Evolutionary conservation across 2,113 vertebrate genomes (phyloP), one percentile per base, ranked within the genome.

Genomic region (Cepphus grylle): DNA sequence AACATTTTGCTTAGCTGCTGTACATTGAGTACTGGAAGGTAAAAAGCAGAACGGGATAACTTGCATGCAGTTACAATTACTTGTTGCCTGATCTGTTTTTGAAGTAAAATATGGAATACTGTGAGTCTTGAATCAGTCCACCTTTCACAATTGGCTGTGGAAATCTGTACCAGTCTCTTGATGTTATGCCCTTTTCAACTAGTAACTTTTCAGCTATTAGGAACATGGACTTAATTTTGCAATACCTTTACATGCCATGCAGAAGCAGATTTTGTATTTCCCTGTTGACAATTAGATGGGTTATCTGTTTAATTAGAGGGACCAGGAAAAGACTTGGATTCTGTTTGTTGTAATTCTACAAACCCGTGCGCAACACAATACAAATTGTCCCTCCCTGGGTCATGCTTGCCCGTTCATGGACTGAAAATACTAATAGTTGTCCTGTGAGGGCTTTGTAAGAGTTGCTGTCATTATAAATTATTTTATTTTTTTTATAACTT

Each of bases 341-440:
- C 49, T 82, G 2, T 71, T 62, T 30, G 40, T 34, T 3, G 0
- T 42, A 77, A 19, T 49, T 93, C 10, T 50, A 20, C 74, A 74
- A 42, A 52, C 3, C 9, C 0, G 0, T 17, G 17, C 81, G 38
- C 66, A 77, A 2, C 2, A 2, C 0, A 0, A 59, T 63, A 34
- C 14, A 71, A 56, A 29, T 36, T 49, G 12, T 66, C 16, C n/a
- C 38, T 86, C 17, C 11, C 26, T 74, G 7, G 55, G 25, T 55
- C 25, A 1, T 13, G 5, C 26, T 79, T 55, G 63, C 12, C 7
- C 15, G 0, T 15, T 38, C 15, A 8, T 26, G 25, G 74, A 15
- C 21, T 74, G 26, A 43, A 65, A 82, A 58, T 77, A 26, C n/a
- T 47, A 6, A 9, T 20, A 56, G 32, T 72, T 1, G 0, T 66